A percentile compares a stretch with the other conserved stretches of the same genome.
phyloP scores from a whole-genome alignment of 2,113 vertebrate species.

The Cyanoliseus patagonus region DNA sequence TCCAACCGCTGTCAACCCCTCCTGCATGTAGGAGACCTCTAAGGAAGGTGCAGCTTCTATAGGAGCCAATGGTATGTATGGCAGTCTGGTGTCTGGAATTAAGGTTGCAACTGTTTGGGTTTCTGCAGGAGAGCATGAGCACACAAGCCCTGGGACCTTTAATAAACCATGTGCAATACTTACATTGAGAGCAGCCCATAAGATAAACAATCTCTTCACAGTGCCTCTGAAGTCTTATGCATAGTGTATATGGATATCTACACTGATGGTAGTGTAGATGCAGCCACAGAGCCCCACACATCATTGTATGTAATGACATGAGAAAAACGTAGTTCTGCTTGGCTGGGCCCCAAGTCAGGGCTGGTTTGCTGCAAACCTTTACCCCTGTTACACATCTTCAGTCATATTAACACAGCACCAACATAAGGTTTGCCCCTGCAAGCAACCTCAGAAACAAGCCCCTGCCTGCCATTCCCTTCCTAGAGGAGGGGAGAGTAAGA shows the following conservation, averaged over 20 bases:
- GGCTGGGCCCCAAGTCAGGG: neutral
- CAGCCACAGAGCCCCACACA: neutral
- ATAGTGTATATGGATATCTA: neutral
- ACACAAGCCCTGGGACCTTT: neutral
- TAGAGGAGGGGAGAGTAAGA: neutral
- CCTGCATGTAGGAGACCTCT: neutral
- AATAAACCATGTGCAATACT: accelerated
- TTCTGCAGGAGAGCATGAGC: neutral
- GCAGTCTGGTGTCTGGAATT: neutral
- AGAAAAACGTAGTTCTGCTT: neutral
- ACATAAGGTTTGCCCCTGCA: neutral
- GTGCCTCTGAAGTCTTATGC: conserved; percentile 10
- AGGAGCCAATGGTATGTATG: accelerated
- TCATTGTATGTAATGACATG: neutral
- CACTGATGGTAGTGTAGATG: neutral
- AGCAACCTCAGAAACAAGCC: neutral
- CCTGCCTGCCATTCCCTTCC: neutral
- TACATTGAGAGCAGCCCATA: conserved; percentile 24
- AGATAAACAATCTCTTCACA: conserved; percentile 28
- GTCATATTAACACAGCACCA: neutral
- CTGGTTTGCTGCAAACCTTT: neutral
- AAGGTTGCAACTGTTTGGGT: neutral
- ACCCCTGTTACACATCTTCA: neutral
- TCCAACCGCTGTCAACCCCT: neutral
- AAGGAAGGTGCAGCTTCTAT: neutral